Evolutionary conservation across 1,140 invertebrate species (phyloP), one percentile per base, ranked within the genome.

Genomic region (Drosophila orosa): DNA sequence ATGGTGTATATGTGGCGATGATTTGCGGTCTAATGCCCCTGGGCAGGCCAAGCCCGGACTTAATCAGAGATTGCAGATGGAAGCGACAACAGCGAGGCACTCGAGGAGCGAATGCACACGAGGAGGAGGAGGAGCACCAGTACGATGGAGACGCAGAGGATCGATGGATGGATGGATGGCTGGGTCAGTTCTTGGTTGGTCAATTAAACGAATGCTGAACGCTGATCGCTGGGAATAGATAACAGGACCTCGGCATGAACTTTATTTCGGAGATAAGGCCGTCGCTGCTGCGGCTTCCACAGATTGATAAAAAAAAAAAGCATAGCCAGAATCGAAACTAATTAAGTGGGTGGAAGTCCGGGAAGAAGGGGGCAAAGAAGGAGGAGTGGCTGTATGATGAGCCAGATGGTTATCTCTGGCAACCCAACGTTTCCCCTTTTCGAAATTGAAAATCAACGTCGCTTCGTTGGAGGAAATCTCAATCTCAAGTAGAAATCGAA

Each of bases 141-240:
- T 27, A 10, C 17, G 12, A 22, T 22, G 19, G 13, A 35, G 50
- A 17, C 13, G 47, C 71, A 44, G 60, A 62, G 73, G 72, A 75
- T 72, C 68, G 68, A 72, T 72, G 68, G 68, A 72, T 72, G 65
- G 63, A 67, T 63, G 66, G 63, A 71, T 71, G 68, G 48, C 27
- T 74, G 66, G 73, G 65, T 68, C 65, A 75, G 67, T 63, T 54
- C 67, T 35, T 54, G 68, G 37, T 47, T 80, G 84, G 84, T 89
- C 84, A 89, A 89, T 89, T 89, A 89, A 89, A 90, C 74, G 72
- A 78, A 72, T 59, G 59, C 67, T 62, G 71, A 37, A 42, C 69
- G 55, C 83, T 82, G 84, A 89, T 89, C 84, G 84, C 84, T 68
- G 80, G 62, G 80, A 78, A 89, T 80, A 89, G 84, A 89, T 89